These are phyloP conservation scores for western clawed frog (Xenopus tropicalis) DNA, from an alignment of 2,113 vertebrate genomes.

Conservation along the genomic window DNA sequence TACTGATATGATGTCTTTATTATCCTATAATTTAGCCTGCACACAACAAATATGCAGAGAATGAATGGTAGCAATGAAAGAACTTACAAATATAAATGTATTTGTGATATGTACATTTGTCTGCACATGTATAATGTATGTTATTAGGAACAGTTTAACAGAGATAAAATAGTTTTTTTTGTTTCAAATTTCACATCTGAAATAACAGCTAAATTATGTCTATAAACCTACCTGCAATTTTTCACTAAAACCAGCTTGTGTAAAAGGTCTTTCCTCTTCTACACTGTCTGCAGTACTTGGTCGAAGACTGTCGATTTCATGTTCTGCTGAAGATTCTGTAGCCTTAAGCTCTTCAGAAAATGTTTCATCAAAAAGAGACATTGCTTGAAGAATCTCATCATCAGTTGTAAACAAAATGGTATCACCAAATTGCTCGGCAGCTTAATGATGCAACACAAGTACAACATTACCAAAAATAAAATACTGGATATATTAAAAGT, in stretches of 20 bases:
- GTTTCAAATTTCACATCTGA: background rate
- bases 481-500: background rate
- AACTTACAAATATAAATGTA: too few relatives aligned
- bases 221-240: constrained; percentile 38
- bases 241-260: constrained; percentile 75
- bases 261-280: constrained; percentile 85
- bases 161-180: too few relatives aligned
- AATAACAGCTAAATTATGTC: background rate
- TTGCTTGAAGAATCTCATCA: constrained; percentile 91
- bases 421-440: constrained; percentile 91
- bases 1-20: too few relatives aligned
- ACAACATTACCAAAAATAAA: background rate
- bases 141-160: too few relatives aligned
- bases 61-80: too few relatives aligned
- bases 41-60: too few relatives aligned
- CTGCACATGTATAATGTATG: too few relatives aligned
- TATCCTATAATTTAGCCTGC: too few relatives aligned
- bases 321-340: constrained; percentile 52
- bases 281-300: constrained; percentile 85
- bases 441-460: constrained; percentile 56
- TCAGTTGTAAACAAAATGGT: constrained; percentile 94
- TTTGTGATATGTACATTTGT: too few relatives aligned
- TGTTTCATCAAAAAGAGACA: constrained; percentile 81
- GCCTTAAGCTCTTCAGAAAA: constrained; percentile 66
- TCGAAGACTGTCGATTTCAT: constrained; percentile 75